Conservation (phyloP, 1,140 invertebrate genomes). For the Drosophila miranda region DNA sequence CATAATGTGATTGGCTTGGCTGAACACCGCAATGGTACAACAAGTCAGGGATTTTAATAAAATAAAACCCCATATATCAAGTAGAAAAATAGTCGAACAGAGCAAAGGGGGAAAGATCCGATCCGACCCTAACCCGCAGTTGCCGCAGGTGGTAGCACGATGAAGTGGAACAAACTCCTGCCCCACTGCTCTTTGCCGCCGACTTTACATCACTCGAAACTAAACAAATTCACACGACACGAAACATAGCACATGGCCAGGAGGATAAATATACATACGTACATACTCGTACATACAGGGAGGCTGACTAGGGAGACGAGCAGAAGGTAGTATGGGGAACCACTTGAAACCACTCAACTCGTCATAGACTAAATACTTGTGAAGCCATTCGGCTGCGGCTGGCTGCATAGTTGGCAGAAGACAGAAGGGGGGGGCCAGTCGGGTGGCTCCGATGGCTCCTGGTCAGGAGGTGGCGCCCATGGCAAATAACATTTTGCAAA, state of each 20-base stretch:
- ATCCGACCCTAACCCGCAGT: not conserved
- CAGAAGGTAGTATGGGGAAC: constrained; percentile 1
- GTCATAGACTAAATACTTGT: constrained; percentile 76
- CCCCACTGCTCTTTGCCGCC: constrained; percentile 28
- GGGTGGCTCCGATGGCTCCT: not conserved
- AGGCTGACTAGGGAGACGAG: too few relatives aligned
- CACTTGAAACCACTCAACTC: constrained; percentile 73
- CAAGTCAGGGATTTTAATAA: constrained; percentile 45
- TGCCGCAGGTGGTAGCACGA: not conserved
- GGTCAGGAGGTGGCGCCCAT: constrained; percentile 34
- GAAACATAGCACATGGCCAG: constrained; percentile 40
- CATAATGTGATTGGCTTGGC: constrained; percentile 73
- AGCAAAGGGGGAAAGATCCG: not conserved
- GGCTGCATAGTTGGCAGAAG: too few relatives aligned
- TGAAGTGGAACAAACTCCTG: constrained; percentile 47
- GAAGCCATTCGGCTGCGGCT: constrained; percentile 31
- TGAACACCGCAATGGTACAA: constrained; percentile 19
- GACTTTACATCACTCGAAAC: constrained; percentile 40
- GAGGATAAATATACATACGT: not conserved
- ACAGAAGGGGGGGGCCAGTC: not conserved
- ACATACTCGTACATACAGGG: too few relatives aligned
- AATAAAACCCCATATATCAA: constrained; percentile 69
- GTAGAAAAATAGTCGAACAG: constrained; percentile 51
- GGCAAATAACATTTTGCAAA: constrained; percentile 78
- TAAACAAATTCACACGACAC: constrained; percentile 75